phyloP scores from a whole-genome alignment of 1,140 invertebrate species.

The Drosophila elegans region DNA sequence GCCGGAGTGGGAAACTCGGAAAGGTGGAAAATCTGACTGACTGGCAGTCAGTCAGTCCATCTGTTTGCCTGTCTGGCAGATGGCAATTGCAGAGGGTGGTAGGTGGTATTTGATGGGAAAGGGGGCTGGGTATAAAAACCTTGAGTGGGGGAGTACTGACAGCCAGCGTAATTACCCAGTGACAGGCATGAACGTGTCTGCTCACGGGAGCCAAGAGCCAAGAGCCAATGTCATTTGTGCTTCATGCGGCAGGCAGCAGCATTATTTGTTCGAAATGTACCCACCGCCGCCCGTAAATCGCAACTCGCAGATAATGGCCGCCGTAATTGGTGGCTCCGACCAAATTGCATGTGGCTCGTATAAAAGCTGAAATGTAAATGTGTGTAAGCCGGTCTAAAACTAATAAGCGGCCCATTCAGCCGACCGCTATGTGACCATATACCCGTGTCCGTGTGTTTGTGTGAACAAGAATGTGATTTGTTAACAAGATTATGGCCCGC shows the following conservation, averaged over 20 bases:
- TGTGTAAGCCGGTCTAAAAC: slow-evolving; percentile 46
- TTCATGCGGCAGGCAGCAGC: slow-evolving; percentile 50
- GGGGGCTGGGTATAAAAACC: neutral
- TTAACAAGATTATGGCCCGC: slow-evolving; percentile 81
- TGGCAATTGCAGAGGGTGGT: slow-evolving; percentile 13
- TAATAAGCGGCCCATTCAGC: slow-evolving; percentile 48
- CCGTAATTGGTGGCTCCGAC: slow-evolving; percentile 67
- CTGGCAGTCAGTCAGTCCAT: slow-evolving; percentile 1
- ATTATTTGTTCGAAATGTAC: slow-evolving; percentile 76
- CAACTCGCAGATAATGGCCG: slow-evolving; percentile 68
- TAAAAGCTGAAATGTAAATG: slow-evolving; percentile 46
- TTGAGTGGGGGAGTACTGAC: slow-evolving; percentile 35
- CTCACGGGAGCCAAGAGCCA: slow-evolving; percentile 49
- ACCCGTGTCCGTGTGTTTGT: slow-evolving; percentile 64
- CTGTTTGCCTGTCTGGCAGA: slow-evolving; percentile 4
- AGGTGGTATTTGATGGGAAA: neutral
- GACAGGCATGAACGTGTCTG: slow-evolving; percentile 59
- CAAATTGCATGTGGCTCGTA: slow-evolving; percentile 67
- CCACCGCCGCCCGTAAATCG: slow-evolving; percentile 55
- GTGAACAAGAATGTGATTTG: slow-evolving; percentile 85
- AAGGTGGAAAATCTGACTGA: slow-evolving; percentile 47
- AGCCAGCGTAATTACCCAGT: slow-evolving; percentile 51
- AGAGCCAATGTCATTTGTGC: slow-evolving; percentile 48
- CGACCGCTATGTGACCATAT: slow-evolving; percentile 11
- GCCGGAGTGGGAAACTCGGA: slow-evolving; percentile 13